Evolutionary conservation across 64 coral and sea anemone species (phyloP), one percentile per base, ranked within the genome.

Genomic region (Stichodactyla mertensii): DNA sequence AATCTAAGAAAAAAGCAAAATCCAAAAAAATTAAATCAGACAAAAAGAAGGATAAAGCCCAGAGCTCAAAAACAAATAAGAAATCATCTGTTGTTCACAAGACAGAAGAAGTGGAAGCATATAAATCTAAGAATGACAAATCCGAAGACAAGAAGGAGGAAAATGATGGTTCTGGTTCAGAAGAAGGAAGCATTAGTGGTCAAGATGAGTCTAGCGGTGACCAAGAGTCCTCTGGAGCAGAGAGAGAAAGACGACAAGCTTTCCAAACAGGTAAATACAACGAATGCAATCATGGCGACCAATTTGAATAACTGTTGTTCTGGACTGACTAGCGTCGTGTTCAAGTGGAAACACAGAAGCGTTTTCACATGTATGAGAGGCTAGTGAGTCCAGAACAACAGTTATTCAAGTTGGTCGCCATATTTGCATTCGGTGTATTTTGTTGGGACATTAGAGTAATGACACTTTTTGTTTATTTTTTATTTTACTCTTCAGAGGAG

Each of bases 401-500:
- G 28, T 10, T 57, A 13, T 7, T 57, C 7, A 57, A 0, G 13
- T 7, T 10, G 55, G 55, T 13, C 7, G 55, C 28, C 28, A 31
- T 31, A 31, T 0, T 31, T 31, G 28, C 28, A 31, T 31, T 31
- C 28, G 28, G 55, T 7, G 55, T 0, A 57, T 10, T 7, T 13
- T 57, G 13, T 2, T 57, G 55, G 13, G 7, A 7, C 55, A 57
- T 10, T 13, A 10, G 7, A 57, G 13, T 13, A 10, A 57, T 57
- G 55, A 57, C 55, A 57, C 55, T 13, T 71, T 10, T 20, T 26
- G 54, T n/a, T 15, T 1, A 19, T 22, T 5, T 61, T 31, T 51
- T 23, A 28, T 77, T 55, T 27, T 77, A n/a, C 0, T 51, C 52
- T 31, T 80, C 51, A 90, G 89, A 90, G 28, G 89, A 90, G 11